Percentiles rank a stretch among this genome's conserved stretches.
phyloP scores from a whole-genome alignment of 2,888 invertebrate genomes.

The Dichetophora obliterata region DNA sequence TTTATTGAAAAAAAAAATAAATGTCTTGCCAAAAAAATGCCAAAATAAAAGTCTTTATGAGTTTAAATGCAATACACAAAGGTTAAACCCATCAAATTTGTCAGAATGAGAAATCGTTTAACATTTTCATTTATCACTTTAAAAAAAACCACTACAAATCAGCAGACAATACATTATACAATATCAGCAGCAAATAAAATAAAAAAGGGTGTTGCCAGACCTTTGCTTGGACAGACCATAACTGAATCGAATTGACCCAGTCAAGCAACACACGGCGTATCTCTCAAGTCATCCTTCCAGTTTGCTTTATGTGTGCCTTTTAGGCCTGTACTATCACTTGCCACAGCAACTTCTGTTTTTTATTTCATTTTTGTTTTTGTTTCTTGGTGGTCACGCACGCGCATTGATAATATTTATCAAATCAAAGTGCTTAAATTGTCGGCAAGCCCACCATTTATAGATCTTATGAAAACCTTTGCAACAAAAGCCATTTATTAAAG shows the following conservation, averaged over 20 bases:
- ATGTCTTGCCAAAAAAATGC: neutral
- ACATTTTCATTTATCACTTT: neutral
- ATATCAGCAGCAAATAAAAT: neutral
- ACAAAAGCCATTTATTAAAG: neutral
- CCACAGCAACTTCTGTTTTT: neutral
- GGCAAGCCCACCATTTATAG: conserved; percentile 58
- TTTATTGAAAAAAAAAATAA: no score
- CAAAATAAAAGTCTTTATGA: neutral
- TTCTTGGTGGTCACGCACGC: conserved; percentile 61
- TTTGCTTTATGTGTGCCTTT: neutral
- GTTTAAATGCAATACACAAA: neutral
- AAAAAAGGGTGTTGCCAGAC: conserved; percentile 10
- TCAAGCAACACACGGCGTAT: conserved; percentile 11
- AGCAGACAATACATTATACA: neutral
- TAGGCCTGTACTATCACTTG: neutral
- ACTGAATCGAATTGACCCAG: conserved; percentile 34
- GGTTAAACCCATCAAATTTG: neutral
- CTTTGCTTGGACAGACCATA: conserved; percentile 1
- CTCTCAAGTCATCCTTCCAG: neutral
- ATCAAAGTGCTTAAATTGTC: conserved; percentile 66
- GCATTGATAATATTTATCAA: conserved; percentile 67
- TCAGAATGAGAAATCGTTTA: neutral
- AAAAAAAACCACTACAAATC: neutral
- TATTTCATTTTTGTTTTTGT: neutral
- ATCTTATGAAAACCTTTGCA: neutral